phyloP scores from a whole-genome alignment of 2,888 invertebrate genomes.

The Chelonus formosanus region DNA sequence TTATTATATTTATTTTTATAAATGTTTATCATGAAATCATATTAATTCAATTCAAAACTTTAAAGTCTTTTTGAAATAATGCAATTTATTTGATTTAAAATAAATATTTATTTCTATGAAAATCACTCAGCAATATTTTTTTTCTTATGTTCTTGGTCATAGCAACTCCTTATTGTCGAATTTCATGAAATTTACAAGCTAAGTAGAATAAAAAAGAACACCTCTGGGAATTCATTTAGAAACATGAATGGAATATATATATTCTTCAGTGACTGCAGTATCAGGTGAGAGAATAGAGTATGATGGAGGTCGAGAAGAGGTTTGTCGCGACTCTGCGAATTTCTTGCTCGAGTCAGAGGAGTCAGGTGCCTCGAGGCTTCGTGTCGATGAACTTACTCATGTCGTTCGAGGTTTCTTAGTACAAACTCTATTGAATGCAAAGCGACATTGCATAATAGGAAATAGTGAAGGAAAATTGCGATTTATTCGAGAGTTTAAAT shows the following conservation, averaged over 20 bases:
- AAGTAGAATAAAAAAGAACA: background rate
- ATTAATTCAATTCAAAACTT: no score
- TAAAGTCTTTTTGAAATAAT: no score
- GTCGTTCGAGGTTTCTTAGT: conserved; percentile 42
- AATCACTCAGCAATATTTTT: background rate
- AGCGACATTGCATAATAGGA: conserved; percentile 50
- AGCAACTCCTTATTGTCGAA: background rate
- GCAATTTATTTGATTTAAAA: background rate
- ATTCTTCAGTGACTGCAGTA: conserved; percentile 13
- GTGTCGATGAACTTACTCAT: conserved; percentile 53
- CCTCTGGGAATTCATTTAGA: background rate
- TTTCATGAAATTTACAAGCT: no score
- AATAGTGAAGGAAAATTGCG: conserved; percentile 30
- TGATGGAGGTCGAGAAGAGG: conserved; percentile 6
- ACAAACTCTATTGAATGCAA: conserved; percentile 49
- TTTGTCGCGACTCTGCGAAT: conserved; percentile 45
- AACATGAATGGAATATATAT: background rate
- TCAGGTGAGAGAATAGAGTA: conserved; percentile 26
- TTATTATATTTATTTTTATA: no score
- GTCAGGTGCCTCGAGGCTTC: conserved; percentile 29
- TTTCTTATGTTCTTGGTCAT: background rate
- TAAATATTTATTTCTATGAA: background rate
- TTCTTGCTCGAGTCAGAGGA: conserved; percentile 46
- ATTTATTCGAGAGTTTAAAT: conserved; percentile 14
- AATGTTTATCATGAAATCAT: no score